Evolutionary conservation across 2,797 vertebrate species (phyloP).

Genomic region (Adelosebastes latens): DNA sequence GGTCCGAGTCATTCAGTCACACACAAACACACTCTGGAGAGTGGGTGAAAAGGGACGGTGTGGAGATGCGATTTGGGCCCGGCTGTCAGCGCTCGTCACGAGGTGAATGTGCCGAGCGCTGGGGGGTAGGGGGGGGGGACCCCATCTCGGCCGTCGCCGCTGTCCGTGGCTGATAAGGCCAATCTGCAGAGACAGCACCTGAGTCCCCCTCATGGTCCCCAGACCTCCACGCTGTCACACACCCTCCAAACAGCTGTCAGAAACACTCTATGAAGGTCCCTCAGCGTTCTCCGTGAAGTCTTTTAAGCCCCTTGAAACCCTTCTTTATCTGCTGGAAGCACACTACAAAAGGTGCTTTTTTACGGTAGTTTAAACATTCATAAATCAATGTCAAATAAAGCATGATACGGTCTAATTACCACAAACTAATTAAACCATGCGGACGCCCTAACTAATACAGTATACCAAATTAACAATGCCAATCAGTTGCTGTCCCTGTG

Average conservation of each 20-base stretch:
- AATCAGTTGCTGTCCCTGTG: background rate
- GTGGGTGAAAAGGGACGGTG: conserved; percentile 40
- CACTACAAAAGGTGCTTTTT: conserved; percentile 14
- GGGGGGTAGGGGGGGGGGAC: conserved; percentile 17
- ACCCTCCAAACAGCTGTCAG: conserved; percentile 67
- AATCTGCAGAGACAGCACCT: conserved; percentile 71
- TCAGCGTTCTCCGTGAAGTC: conserved; percentile 9
- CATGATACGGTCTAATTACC: conserved; percentile 24
- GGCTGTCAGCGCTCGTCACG: conserved; percentile 71
- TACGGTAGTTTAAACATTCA: conserved; percentile 14
- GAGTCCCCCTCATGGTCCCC: conserved; percentile 50
- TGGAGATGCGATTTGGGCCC: conserved; percentile 64
- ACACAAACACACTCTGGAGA: conserved; percentile 6
- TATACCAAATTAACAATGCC: background rate
- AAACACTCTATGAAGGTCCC: conserved; percentile 40
- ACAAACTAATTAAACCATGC: conserved; percentile 30
- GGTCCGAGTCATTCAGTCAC: conserved; percentile 40
- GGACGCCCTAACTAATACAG: background rate
- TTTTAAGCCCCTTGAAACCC: background rate
- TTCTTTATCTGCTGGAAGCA: conserved; percentile 53
- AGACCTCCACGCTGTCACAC: conserved; percentile 63
- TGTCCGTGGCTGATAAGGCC: conserved; percentile 74
- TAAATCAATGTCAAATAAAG: conserved; percentile 53
- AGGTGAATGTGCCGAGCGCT: conserved; percentile 48
- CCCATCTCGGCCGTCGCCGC: conserved; percentile 39